Evolutionary conservation across 2,888 invertebrate genomes (phyloP).

Genomic region (Anaspis maculata): DNA sequence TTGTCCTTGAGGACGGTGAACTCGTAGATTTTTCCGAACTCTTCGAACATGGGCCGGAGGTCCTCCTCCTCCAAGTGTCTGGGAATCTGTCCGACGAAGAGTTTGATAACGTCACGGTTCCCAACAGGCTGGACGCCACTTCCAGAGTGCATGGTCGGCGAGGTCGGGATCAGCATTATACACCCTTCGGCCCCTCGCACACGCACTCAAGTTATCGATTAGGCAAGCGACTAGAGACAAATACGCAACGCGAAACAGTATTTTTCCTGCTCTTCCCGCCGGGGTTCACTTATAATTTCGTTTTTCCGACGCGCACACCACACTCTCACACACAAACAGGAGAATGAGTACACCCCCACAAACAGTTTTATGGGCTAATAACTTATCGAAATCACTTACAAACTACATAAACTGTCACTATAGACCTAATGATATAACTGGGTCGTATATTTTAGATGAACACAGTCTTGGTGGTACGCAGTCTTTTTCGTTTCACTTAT

Average conservation of each 20-base stretch:
- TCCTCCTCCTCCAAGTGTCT: conserved; percentile 82
- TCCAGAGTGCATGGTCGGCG: conserved; percentile 30
- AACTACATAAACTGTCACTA: conserved; percentile 9
- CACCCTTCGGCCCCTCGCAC: conserved; percentile 6
- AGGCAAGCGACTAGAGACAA: conserved; percentile 14
- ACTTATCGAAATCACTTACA: conserved; percentile 9
- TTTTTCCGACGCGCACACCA: too few relatives aligned
- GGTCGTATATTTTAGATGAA: conserved; percentile 2
- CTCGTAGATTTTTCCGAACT: conserved; percentile 90
- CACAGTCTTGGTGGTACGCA: conserved; percentile 19
- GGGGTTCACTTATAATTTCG: too few relatives aligned
- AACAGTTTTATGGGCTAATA: conserved; percentile 9
- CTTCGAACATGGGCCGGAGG: conserved; percentile 82
- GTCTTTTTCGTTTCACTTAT: conserved; percentile 15
- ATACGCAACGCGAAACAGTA: conserved; percentile 19
- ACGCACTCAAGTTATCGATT: conserved; percentile 20
- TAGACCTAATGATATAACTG: neutral
- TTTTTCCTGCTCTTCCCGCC: too few relatives aligned
- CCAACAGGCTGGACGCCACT: conserved; percentile 15
- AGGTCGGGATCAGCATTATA: conserved; percentile 41
- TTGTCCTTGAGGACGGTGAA: conserved; percentile 91
- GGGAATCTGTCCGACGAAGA: conserved; percentile 91
- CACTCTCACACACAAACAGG: too few relatives aligned
- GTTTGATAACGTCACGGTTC: conserved; percentile 57
- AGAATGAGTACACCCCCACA: conserved; percentile 8